Base-by-base conservation (phyloP, 2,888 invertebrate species). In the Leptopterna dolabrata region DNA sequence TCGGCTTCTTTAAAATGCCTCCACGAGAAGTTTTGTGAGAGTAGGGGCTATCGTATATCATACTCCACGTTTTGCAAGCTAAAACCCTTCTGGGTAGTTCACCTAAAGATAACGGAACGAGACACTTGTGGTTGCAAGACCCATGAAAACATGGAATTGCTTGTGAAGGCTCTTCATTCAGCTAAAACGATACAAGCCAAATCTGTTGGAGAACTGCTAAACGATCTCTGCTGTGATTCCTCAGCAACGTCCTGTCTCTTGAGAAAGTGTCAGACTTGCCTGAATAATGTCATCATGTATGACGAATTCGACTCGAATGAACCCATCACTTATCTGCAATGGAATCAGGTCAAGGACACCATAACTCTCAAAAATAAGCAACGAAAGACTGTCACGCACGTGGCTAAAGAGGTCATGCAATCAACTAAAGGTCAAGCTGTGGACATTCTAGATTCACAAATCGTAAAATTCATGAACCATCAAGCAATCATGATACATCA, bases 61-160 rank as follows among this genome's bases (percentile, higher is more conserved):
- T 78, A 78, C 36, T 16, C 78, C 6, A 19, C 43, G 9, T 80
- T 80, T 36, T 47, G 47, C 16, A 80, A 16, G 1, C 24, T 80
- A n/a, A 80, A 80, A 29, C 80, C 80, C 30, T 80, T 80, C 36
- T 80, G 47, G 43, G 80, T 80, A 2, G 1, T 45, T 13, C 41
- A 24, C 36, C 51, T 14, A 19, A 55, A 86, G 41, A 80, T 88
- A 19, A 29, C 24, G 9, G 63, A 81, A 13, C 27, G 88, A 0
- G 80, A 88, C n/a, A 88, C 78, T 19, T 86, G 84, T 41, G 43
- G 73, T 30, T 88, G 86, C 43, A 30, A 29, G 36, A 63, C 41
- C 19, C 78, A 78, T 76, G 87, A 41, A 6, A 86, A 87, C 63
- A 76, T 87, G 30, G 87, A 85, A 14, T 71, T 86, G 16, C 30